Conservation (phyloP, 2,888 invertebrate species). For the Isotomurus palustris region DNA sequence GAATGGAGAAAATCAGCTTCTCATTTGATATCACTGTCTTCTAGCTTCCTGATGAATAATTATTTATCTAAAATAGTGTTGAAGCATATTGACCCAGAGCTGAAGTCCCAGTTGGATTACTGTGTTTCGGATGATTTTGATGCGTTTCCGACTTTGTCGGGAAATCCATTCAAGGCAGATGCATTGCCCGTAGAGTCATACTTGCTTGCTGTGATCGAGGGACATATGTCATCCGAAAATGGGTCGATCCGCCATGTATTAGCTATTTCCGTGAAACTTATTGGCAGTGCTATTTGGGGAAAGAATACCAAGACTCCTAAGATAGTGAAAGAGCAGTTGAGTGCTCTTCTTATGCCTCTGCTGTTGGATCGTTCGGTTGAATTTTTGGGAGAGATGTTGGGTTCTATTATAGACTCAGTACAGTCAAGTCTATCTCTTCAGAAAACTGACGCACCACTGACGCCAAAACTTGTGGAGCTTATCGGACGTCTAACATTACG, state of each 20-base stretch:
- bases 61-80: slow-evolving; percentile 34
- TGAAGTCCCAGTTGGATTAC: slow-evolving; percentile 35
- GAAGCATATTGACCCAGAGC: slow-evolving; percentile 35
- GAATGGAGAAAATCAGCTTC: slow-evolving; percentile 27
- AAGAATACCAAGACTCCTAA: slow-evolving; percentile 45
- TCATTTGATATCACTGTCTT: slow-evolving; percentile 38
- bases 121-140: slow-evolving; percentile 34
- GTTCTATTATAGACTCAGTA: slow-evolving; percentile 32
- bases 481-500: slow-evolving; percentile 27
- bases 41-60: slow-evolving; percentile 41
- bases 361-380: slow-evolving; percentile 40
- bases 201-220: slow-evolving; percentile 67
- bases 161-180: slow-evolving; percentile 52
- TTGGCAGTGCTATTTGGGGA: slow-evolving; percentile 47
- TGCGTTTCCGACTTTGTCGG: slow-evolving; percentile 35
- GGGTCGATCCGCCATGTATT: slow-evolving; percentile 59
- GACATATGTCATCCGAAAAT: slow-evolving; percentile 63
- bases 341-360: slow-evolving; percentile 34
- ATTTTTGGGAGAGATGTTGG: slow-evolving; percentile 40
- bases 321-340: slow-evolving; percentile 30
- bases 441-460: slow-evolving; percentile 40
- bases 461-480: slow-evolving; percentile 35
- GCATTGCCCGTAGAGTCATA: slow-evolving; percentile 79
- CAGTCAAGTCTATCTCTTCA: slow-evolving; percentile 28
- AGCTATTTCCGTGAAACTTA: slow-evolving; percentile 61